phyloP scores from a whole-genome alignment of 2,797 vertebrate genomes.

The Numenius phaeopus region DNA sequence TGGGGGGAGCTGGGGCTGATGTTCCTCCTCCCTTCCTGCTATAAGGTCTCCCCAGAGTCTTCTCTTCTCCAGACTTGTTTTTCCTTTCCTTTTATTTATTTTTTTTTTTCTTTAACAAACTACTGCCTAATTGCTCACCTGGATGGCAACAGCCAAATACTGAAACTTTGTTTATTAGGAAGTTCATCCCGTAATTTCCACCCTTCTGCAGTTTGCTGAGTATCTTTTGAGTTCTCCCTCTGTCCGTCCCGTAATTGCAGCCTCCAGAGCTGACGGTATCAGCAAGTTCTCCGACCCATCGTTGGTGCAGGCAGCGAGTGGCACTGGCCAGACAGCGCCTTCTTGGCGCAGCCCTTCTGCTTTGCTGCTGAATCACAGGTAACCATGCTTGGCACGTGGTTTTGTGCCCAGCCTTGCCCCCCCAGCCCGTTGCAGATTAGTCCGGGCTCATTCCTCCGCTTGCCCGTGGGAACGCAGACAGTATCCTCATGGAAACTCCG shows the following conservation, averaged over 20 bases:
- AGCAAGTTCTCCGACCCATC: fast-evolving
- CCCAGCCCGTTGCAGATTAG: not conserved
- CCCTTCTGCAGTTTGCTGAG: not conserved
- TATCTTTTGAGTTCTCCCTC: not conserved
- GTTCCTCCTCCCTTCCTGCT: not conserved
- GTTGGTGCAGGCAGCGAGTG: fast-evolving
- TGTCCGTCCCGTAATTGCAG: fast-evolving
- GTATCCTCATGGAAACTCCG: not conserved
- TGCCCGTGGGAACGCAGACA: not conserved
- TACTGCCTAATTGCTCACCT: not conserved
- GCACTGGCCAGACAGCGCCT: not conserved
- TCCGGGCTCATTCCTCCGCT: not conserved
- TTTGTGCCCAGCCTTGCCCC: not conserved
- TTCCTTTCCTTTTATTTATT: not conserved
- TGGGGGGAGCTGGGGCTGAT: fast-evolving
- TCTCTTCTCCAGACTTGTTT: not conserved
- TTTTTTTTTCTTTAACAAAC: no score
- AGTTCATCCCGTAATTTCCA: not conserved
- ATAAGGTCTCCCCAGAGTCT: not conserved
- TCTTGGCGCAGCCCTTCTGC: not conserved
- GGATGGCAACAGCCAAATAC: not conserved
- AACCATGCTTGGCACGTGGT: fast-evolving
- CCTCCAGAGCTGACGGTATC: not conserved
- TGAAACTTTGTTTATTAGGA: not conserved
- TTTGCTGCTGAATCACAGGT: not conserved